These are phyloP conservation scores for Lamproptera curius DNA, from an alignment of 2,888 invertebrate species.

Conservation along the genomic window DNA sequence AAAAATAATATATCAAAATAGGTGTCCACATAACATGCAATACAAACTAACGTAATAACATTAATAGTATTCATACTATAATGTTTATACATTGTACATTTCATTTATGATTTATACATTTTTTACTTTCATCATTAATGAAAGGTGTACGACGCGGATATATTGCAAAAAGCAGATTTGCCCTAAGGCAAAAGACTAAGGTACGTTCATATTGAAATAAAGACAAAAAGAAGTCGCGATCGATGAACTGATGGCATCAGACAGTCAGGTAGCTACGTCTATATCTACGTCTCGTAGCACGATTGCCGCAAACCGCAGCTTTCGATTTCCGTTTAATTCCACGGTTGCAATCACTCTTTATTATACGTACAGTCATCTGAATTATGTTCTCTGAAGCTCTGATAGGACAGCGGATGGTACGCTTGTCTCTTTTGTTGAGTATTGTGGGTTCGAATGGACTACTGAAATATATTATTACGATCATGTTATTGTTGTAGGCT, in stretches of 20 bases:
- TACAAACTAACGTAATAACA: too few relatives aligned
- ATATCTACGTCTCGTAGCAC: constrained; percentile 25
- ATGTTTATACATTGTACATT: too few relatives aligned
- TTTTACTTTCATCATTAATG: too few relatives aligned
- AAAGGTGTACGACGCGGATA: too few relatives aligned
- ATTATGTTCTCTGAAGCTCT: not conserved
- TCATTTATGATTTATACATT: too few relatives aligned
- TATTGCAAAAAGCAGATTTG: too few relatives aligned
- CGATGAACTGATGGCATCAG: constrained; percentile 19
- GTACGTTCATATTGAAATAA: constrained; percentile 2
- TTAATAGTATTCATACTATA: too few relatives aligned
- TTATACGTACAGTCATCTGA: constrained; percentile 12
- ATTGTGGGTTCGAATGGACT: too few relatives aligned
- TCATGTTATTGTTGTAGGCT: not conserved
- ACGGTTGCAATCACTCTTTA: constrained; percentile 31
- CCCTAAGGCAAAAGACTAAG: too few relatives aligned
- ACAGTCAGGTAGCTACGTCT: constrained; percentile 22
- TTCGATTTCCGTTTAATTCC: constrained; percentile 73
- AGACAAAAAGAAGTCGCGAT: constrained; percentile 6
- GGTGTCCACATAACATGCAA: too few relatives aligned
- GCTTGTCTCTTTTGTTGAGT: not conserved
- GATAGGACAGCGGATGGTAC: not conserved
- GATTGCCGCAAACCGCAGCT: constrained; percentile 52
- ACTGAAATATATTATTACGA: too few relatives aligned
- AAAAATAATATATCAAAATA: too few relatives aligned